Conservation (phyloP, 37 sponge, comb jelly and placozoan genomes). For the Haliclona indistincta region DNA sequence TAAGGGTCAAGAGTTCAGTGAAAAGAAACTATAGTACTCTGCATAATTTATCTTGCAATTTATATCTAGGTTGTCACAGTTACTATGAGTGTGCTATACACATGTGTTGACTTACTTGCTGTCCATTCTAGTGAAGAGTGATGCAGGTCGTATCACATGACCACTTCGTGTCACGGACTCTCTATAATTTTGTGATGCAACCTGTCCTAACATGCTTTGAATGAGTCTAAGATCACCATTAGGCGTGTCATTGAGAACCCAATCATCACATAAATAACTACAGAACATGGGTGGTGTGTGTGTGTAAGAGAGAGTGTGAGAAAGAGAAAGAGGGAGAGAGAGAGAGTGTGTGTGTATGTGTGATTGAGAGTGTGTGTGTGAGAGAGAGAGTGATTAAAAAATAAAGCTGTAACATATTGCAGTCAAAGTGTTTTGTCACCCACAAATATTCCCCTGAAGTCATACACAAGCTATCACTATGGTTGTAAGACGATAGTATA, state of each 20-base stretch:
- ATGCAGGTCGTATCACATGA: slow-evolving; percentile 41
- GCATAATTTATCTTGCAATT: too few species aligned
- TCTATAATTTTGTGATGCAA: slow-evolving; percentile 51
- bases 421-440: background rate
- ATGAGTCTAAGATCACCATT: slow-evolving; percentile 39
- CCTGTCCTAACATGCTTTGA: slow-evolving; percentile 35
- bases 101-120: slow-evolving; percentile 22
- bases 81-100: background rate
- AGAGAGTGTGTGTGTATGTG: too few species aligned
- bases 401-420: background rate
- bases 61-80: background rate
- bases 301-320: background rate
- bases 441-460: too few species aligned
- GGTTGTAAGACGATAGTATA: too few species aligned
- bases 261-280: slow-evolving; percentile 61
- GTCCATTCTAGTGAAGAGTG: slow-evolving; percentile 21
- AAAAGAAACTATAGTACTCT: too few species aligned
- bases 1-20: background rate
- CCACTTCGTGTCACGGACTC: slow-evolving; percentile 60
- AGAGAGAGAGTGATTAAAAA: background rate
- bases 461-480: too few species aligned
- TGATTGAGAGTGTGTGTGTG: slow-evolving; percentile 21
- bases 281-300: too few species aligned
- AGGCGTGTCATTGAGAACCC: slow-evolving; percentile 42
- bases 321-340: slow-evolving; percentile 26